Evolutionary conservation across 2,888 invertebrate genomes (phyloP), one percentile per base, ranked within the genome.

Genomic region (Leptogaster cylindrica): DNA sequence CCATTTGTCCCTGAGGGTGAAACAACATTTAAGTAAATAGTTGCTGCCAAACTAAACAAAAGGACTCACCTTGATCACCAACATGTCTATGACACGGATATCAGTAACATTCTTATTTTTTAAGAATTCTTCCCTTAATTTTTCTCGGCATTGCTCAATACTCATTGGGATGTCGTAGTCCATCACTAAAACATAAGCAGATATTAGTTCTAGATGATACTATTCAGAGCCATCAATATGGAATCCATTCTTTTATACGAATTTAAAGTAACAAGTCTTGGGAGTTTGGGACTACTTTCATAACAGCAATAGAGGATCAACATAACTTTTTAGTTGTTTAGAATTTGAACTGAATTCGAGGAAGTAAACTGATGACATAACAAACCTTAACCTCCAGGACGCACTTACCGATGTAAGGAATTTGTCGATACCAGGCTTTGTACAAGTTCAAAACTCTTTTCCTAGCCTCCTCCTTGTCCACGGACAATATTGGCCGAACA

Each of bases 381-480:
- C 76, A 70, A 72, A 28, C 28, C 10, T 28, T 44, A 33, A n/a
- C 28, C 16, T 20, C 46, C 67, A 8, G 25, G 6, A 3, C 10
- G 12, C 70, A 84, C 88, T 84, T 84, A 95, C 96, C 88, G 76
- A 95, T 85, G 78, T 89, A 89, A 5, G 96, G 96, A 70, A 95
- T 85, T 82, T 95, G 93, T 72, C 96, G 89, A 81, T 91, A 93
- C 95, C 97, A 97, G 66, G 95, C 90, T 83, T 91, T 94, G 81
- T 97, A 97, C 66, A 97, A 84, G 79, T 88, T 92, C 6, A 96
- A 77, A 1, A 93, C 96, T 79, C 95, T 86, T 76, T 86, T 85
- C 74, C 87, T 88, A 1, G 96, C 95, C 79, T 97, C 95, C 2
- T 81, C 83, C 44, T 82, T 83, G 78, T 89, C 89, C 63, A 89